These are phyloP conservation scores for Pipistrellus pygmaeus DNA, from an alignment of 2,797 vertebrate genomes.

Conservation along the genomic window DNA sequence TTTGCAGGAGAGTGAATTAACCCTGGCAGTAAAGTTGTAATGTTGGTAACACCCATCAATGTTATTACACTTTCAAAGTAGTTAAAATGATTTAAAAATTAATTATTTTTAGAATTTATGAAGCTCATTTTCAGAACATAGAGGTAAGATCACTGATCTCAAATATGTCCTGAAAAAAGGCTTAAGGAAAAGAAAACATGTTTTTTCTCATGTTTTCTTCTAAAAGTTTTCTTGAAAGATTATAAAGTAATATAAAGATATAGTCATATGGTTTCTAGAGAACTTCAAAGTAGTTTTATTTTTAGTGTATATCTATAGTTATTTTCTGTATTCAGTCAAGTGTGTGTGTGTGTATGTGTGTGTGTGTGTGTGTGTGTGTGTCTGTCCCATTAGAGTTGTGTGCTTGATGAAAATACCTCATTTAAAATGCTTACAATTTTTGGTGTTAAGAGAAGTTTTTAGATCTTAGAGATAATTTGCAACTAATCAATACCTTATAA, in stretches of 20 bases:
- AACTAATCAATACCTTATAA: conserved; percentile 1
- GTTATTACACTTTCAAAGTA: neutral
- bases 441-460: conserved; percentile 42
- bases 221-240: conserved; percentile 21
- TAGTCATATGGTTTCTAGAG: neutral
- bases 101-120: conserved; percentile 9
- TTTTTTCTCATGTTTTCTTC: conserved; percentile 20
- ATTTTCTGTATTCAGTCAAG: neutral
- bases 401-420: conserved; percentile 54
- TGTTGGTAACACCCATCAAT: neutral
- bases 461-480: neutral
- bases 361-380: neutral
- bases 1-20: neutral
- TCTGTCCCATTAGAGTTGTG: neutral
- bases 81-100: conserved; percentile 26
- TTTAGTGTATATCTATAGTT: conserved; percentile 35
- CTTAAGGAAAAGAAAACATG: conserved; percentile 3
- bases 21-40: neutral
- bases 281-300: conserved; percentile 21
- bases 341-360: neutral
- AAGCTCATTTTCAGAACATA: neutral
- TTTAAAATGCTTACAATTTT: conserved; percentile 42
- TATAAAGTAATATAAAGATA: neutral
- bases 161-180: neutral
- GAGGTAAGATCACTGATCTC: neutral